Percentiles rank a stretch among this genome's conserved stretches.
Conservation (phyloP, 2,888 invertebrate genomes). For the Phyllotreta striolata region DNA sequence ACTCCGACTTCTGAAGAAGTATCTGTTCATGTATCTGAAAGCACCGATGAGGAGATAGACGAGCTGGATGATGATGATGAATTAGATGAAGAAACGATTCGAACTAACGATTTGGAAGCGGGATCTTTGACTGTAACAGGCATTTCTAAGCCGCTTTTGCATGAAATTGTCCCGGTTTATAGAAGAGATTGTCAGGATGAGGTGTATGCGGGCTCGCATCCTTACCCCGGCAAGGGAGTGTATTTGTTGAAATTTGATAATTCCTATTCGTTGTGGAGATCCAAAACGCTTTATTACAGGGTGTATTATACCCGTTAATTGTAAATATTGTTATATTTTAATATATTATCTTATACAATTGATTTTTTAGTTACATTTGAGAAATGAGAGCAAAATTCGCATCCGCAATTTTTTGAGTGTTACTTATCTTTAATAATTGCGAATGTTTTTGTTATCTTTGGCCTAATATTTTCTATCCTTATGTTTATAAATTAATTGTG, state of each 20-base stretch:
- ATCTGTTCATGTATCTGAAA: constrained; percentile 95
- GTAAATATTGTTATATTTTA: constrained; percentile 9
- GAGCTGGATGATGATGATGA: constrained; percentile 66
- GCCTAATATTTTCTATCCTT: no score
- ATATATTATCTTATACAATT: neutral
- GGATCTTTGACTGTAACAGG: constrained; percentile 55
- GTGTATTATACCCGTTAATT: constrained; percentile 89
- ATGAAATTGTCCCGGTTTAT: constrained; percentile 93
- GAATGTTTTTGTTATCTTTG: no score
- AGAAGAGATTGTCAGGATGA: constrained; percentile 96
- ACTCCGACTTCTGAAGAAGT: constrained; percentile 84
- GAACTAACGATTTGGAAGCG: constrained; percentile 69
- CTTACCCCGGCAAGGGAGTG: constrained; percentile 96
- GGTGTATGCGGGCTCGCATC: constrained; percentile 97
- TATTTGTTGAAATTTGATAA: constrained; percentile 99
- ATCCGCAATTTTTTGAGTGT: no score
- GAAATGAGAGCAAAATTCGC: no score
- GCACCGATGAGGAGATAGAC: constrained; percentile 88
- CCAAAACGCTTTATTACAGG: constrained; percentile 98
- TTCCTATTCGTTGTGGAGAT: constrained; percentile 98
- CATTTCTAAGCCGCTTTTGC: constrained; percentile 67
- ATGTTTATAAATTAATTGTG: no score
- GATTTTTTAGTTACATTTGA: no score
- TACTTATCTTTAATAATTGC: no score
- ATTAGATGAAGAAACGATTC: constrained; percentile 62